A percentile compares a stretch with the other conserved stretches of the same genome.
phyloP scores from a whole-genome alignment of 2,113 vertebrate genomes.

The Toxotes chatareus region DNA sequence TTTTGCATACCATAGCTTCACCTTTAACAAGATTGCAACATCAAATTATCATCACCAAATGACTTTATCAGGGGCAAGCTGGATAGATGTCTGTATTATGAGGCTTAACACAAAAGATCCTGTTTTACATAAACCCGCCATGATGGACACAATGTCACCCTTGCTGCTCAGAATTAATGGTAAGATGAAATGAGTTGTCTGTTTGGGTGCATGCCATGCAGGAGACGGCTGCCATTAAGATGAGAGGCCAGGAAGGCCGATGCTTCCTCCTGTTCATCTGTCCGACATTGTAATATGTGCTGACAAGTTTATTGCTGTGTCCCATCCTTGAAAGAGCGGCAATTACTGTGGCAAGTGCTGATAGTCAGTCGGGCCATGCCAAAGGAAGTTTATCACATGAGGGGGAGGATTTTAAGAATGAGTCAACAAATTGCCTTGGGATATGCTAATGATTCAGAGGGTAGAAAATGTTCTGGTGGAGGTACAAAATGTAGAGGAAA shows the following conservation, averaged over 20 bases:
- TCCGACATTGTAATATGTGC: slow-evolving; percentile 66
- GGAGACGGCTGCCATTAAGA: slow-evolving; percentile 70
- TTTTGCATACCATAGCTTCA: neutral
- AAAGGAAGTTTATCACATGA: slow-evolving; percentile 52
- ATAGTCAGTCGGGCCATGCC: slow-evolving; percentile 49
- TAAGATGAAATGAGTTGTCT: slow-evolving; percentile 67
- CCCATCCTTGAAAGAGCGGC: slow-evolving; percentile 74
- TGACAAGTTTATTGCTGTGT: slow-evolving; percentile 80
- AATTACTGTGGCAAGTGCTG: slow-evolving; percentile 64
- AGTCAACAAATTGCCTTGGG: slow-evolving; percentile 21
- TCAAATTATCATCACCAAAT: slow-evolving; percentile 28
- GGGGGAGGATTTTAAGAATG: slow-evolving; percentile 24
- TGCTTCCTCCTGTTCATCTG: slow-evolving; percentile 62
- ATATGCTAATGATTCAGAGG: slow-evolving; percentile 13
- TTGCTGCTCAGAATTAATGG: slow-evolving; percentile 54
- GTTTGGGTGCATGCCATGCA: slow-evolving; percentile 51
- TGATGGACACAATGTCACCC: slow-evolving; percentile 70
- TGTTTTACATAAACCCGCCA: slow-evolving; percentile 58
- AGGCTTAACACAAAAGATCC: slow-evolving; percentile 23
- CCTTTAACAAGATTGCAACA: slow-evolving; percentile 11
- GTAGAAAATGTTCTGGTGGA: neutral
- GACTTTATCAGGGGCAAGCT: neutral
- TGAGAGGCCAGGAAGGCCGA: slow-evolving; percentile 63
- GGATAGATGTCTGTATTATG: slow-evolving; percentile 34
- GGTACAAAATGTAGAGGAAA: neutral